A percentile compares a stretch with the other conserved stretches of the same genome.
These are phyloP conservation scores for Falco biarmicus DNA, from an alignment of 2,797 vertebrate genomes.

Conservation along the genomic window DNA sequence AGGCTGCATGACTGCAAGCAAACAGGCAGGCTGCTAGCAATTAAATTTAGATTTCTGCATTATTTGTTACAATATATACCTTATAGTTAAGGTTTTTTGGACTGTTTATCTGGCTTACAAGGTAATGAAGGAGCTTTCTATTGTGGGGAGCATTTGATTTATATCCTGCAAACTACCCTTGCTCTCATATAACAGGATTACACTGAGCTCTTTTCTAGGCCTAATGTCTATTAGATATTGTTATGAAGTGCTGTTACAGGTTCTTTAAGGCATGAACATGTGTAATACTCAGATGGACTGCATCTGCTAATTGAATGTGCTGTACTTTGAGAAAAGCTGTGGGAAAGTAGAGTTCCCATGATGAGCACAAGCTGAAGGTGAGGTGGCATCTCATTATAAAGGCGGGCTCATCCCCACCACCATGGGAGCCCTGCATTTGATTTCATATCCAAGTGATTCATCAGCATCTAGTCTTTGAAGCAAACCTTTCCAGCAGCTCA, in stretches of 20 bases:
- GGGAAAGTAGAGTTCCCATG: background rate
- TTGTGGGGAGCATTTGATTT: slow-evolving; percentile 12
- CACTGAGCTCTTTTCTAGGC: background rate
- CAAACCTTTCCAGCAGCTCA: background rate
- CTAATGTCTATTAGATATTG: slow-evolving; percentile 30
- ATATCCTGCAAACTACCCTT: background rate
- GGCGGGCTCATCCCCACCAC: background rate
- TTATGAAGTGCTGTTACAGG: slow-evolving; percentile 4
- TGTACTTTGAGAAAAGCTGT: background rate
- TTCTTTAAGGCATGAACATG: background rate
- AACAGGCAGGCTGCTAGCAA: background rate
- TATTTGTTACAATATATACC: background rate
- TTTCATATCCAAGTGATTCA: background rate
- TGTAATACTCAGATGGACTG: background rate
- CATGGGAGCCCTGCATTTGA: background rate
- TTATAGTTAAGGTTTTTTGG: background rate
- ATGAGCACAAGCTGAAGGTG: background rate
- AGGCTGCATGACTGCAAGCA: background rate
- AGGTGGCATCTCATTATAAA: background rate
- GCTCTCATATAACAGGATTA: slow-evolving; percentile 40
- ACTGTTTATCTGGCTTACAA: background rate
- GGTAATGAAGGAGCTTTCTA: background rate
- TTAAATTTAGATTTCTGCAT: background rate
- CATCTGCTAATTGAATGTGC: background rate
- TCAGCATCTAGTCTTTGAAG: background rate